Base-by-base conservation (phyloP, 1,140 invertebrate species). In the Rhyacophila brunnea region DNA sequence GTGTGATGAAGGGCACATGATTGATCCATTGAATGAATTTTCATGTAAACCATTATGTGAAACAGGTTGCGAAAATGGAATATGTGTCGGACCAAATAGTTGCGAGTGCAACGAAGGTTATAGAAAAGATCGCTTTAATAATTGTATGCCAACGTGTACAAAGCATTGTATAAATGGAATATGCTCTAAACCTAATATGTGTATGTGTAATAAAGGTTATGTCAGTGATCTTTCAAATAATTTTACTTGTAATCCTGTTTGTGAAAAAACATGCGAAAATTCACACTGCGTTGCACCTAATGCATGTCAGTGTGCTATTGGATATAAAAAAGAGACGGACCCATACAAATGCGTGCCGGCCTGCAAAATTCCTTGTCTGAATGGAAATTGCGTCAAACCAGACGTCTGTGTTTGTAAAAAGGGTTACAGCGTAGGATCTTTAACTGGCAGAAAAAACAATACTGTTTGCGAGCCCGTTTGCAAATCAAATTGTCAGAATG, bases 1-100 rank as follows among this genome's bases (percentile, higher is more conserved):
- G 1, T 88, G 86, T 65, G 72, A 71, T 46, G 67, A 71, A 2
- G 85, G 86, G 6, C 87, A 80, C 68, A 67, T 65, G 1, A 61
- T 76, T 23, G 74, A 79, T 23, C 68, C 64, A 54, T 65, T 51
- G 18, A 71, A 70, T 48, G 61, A 56, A 51, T 70, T 61, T 48
- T 61, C 67, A 20, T 86, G 84, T 61, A 45, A 67, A 10, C 80
- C 83, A 1, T 61, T 74, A 14, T 85, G 83, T 62, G 62, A 73
- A 0, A 68, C 65, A 1, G 66, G 67, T 1, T 87, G 85, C 64
- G 38, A 54, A 3, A 72, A 82, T 60, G 83, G 82, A 1, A 70
- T 61, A 10, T 87, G 85, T 55, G 68, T 71, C 3, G 73, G 67
- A 0, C 81, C 82, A 1, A 40, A 45, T 28, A 43, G 47, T 28